A percentile compares a stretch with the other conserved stretches of the same genome.
Evolutionary conservation across 2,888 invertebrate species (phyloP).

Genomic region (Hypomecis atomaria): DNA sequence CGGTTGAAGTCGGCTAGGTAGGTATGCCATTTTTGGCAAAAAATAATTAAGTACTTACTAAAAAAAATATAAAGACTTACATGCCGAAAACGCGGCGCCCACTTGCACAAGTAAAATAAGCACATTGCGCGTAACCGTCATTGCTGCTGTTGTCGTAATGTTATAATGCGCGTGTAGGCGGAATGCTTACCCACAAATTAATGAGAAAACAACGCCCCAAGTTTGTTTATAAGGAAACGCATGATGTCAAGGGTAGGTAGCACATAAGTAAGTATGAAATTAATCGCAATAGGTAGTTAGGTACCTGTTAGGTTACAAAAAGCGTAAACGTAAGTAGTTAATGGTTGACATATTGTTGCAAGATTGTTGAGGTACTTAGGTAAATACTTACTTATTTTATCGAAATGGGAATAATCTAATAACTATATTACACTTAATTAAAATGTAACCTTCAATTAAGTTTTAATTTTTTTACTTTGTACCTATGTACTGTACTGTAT

Average conservation of each 20-base stretch:
- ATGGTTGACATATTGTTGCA: too few relatives aligned
- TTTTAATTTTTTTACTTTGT: too few relatives aligned
- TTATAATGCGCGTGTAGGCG: slow-evolving; percentile 38
- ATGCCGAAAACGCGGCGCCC: slow-evolving; percentile 46
- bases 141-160: slow-evolving; percentile 37
- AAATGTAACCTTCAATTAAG: too few relatives aligned
- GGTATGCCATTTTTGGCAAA: not conserved
- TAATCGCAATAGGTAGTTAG: too few relatives aligned
- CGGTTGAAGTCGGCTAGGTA: not conserved
- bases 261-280: not conserved
- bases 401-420: too few relatives aligned
- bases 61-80: slow-evolving; percentile 51
- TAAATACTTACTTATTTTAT: too few relatives aligned
- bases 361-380: too few relatives aligned
- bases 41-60: too few relatives aligned
- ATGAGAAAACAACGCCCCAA: slow-evolving; percentile 34
- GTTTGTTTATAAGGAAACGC: slow-evolving; percentile 34
- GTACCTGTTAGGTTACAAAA: too few relatives aligned
- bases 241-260: slow-evolving; percentile 20
- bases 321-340: too few relatives aligned
- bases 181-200: slow-evolving; percentile 52
- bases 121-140: slow-evolving; percentile 49
- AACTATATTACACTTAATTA: too few relatives aligned
- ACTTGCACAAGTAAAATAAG: slow-evolving; percentile 50
- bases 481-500: too few relatives aligned